Percentiles rank a stretch among this genome's conserved stretches.
These are phyloP conservation scores for Amblyraja radiata DNA, from an alignment of 2,797 vertebrate species.

Conservation along the genomic window DNA sequence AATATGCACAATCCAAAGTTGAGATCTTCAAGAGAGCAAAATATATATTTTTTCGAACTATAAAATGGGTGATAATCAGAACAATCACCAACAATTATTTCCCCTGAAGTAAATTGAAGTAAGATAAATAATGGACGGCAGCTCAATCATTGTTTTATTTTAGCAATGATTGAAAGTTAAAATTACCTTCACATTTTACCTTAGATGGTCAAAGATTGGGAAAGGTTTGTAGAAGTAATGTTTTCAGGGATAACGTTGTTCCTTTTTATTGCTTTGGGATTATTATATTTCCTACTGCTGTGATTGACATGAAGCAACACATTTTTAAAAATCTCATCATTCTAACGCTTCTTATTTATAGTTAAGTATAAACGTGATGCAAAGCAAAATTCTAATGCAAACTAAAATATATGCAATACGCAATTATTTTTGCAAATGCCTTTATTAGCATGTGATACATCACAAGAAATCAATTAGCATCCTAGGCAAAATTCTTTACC, in stretches of 20 bases:
- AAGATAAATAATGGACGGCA: not conserved
- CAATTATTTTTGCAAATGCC: conserved; percentile 47
- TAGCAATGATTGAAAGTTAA: not conserved
- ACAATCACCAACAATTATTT: not conserved
- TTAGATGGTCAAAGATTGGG: not conserved
- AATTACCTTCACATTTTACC: not conserved
- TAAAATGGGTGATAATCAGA: not conserved
- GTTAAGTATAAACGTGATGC: not conserved
- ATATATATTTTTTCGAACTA: not conserved
- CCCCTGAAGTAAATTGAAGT: not conserved
- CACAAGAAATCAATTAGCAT: conserved; percentile 47
- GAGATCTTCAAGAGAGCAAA: not conserved
- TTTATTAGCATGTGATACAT: conserved; percentile 52
- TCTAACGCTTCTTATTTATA: not conserved
- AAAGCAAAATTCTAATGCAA: not conserved
- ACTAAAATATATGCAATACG: conserved; percentile 9
- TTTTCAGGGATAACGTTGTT: too few species aligned
- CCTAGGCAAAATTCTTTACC: conserved; percentile 43
- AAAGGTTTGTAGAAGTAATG: not conserved
- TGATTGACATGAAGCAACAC: not conserved
- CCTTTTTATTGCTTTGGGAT: too few species aligned
- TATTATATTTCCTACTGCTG: too few species aligned
- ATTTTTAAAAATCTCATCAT: not conserved
- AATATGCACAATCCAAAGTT: not conserved
- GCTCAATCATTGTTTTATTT: not conserved